Evolutionary conservation across 2,797 vertebrate genomes (phyloP), one percentile per base, ranked within the genome.

Genomic region (Ctenosaura bakeri): DNA sequence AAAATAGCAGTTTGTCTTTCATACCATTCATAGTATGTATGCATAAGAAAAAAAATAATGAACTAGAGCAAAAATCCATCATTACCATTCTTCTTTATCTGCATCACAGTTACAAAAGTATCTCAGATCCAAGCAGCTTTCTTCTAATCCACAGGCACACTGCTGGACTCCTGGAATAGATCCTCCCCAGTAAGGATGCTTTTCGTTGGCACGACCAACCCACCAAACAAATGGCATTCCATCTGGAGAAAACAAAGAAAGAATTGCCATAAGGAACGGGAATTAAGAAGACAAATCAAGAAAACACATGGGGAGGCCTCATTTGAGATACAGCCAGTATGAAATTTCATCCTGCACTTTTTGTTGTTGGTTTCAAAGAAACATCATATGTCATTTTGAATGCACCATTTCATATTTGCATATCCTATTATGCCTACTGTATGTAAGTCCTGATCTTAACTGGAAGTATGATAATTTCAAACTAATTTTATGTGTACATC

Each of bases 41-140:
- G 29, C 83, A 90, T 64, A 91, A 2, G 88, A 14, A 69, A 26
- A 66, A 42, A 83, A 56, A 62, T 62, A 22, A 54, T 26, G 91
- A 35, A 86, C 38, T 59, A 66, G 46, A 64, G 73, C 54, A 91
- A 64, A 88, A 8, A 32, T 2, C 1, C 93, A 83, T 93, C 54
- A 91, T 98, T 98, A 99, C 99, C 99, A 99, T 92, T 98, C 94
- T 81, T 98, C 97, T 94, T 95, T 97, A 93, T 99, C 98, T 10
- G 99, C 98, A 0, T 99, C 99, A 85, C 99, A 99, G 96, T 99
- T 99, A 96, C 99, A 99, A 97, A 99, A 99, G 96, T 98, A 98
- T 95, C 97, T 98, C 97, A 98, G 97, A 96, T 99, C 98, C 64
- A 98, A 94, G 94, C 99, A 99, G 97, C 98, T 99, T 96, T 99